Conservation (phyloP, 2,888 invertebrate species). For the Rotaria magnacalcarata region DNA sequence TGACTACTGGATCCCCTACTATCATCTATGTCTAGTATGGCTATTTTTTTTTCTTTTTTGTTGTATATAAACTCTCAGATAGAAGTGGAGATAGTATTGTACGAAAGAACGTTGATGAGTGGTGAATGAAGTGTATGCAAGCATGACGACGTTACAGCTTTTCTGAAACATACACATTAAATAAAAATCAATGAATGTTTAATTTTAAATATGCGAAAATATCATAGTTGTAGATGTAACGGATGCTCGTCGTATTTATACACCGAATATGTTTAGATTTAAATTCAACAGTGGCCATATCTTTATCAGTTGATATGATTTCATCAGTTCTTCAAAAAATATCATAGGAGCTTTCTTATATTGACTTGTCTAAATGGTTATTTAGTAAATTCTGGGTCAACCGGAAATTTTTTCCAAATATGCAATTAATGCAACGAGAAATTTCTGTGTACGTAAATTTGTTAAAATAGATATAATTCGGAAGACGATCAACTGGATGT, state of each 20-base stretch:
- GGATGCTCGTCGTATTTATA: neutral
- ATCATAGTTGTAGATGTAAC: too few relatives aligned
- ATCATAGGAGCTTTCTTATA: neutral
- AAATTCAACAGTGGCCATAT: neutral
- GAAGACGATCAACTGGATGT: neutral
- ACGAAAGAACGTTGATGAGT: neutral
- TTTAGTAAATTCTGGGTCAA: neutral
- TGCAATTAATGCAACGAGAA: conserved; percentile 63
- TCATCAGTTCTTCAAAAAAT: neutral
- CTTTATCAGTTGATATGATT: neutral
- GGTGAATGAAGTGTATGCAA: neutral
- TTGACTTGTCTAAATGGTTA: neutral
- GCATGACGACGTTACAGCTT: neutral
- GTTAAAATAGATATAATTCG: neutral
- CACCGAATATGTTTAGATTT: neutral
- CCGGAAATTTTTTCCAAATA: neutral
- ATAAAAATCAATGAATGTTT: neutral
- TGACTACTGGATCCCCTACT: neutral
- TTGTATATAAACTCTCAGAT: conserved; percentile 14
- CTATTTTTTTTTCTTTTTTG: neutral
- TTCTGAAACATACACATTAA: neutral
- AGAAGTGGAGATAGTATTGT: neutral
- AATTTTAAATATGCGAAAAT: neutral
- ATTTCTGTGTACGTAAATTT: conserved; percentile 66
- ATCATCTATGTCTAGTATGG: neutral